Evolutionary conservation across 2,113 vertebrate species (phyloP).

Genomic region (Onychorhynchus coronatus): DNA sequence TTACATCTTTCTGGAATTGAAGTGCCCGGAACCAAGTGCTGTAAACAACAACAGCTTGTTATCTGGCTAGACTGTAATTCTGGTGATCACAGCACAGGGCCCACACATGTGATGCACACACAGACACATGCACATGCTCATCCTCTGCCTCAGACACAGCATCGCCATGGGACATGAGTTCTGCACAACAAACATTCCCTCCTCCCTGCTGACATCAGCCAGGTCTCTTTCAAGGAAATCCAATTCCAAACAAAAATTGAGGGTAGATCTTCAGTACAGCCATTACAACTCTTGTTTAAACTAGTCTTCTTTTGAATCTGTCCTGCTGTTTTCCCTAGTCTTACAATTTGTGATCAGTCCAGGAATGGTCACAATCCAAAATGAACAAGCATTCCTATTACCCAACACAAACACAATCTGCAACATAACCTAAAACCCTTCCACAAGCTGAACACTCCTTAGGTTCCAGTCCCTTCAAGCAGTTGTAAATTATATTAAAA

Average conservation of each 20-base stretch:
- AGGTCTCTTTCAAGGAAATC: not conserved
- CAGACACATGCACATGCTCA: not conserved
- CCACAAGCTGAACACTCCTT: not conserved
- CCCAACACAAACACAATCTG: not conserved
- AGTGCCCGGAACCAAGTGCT: constrained; percentile 57
- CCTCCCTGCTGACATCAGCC: not conserved
- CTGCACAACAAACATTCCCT: rapidly evolving
- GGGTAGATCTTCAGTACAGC: not conserved
- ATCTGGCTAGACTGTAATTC: constrained; percentile 65
- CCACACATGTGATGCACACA: not conserved
- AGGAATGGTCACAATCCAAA: not conserved
- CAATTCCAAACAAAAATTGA: not conserved
- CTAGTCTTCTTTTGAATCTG: not conserved
- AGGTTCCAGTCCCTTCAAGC: not conserved
- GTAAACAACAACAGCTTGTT: constrained; percentile 67
- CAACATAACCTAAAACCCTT: not conserved
- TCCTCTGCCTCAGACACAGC: not conserved
- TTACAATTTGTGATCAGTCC: not conserved
- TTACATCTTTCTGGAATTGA: constrained; percentile 69
- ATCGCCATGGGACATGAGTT: rapidly evolving
- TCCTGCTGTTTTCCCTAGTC: not conserved
- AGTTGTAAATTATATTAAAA: not conserved
- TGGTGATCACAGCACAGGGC: constrained; percentile 3
- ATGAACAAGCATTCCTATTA: not conserved
- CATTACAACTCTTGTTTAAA: not conserved